Evolutionary conservation across 2,888 invertebrate species (phyloP), one percentile per base, ranked within the genome.

Genomic region (Tillus elongatus): DNA sequence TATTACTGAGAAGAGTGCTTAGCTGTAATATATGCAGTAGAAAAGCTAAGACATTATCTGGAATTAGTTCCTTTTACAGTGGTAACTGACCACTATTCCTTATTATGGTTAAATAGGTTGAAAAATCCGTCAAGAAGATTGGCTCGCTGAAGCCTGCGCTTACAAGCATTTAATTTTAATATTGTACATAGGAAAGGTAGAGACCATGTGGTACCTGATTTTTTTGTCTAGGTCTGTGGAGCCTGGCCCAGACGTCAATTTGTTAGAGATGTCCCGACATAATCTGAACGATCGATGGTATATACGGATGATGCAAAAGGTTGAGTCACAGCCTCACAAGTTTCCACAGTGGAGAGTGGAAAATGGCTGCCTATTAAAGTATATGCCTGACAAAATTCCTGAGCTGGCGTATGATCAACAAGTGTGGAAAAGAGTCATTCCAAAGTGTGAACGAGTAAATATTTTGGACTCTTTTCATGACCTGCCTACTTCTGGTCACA

Each of bases 111-210:
- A 6, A 13, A 31, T 4, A 14, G 15, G 9, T 6, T 37, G 4
- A 45, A 51, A 33, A 37, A 49, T 24, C 40, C 46, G 35, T 32
- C 40, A 13, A 45, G 44, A 4, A 19, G 44, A 8, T 15, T 50
- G 3, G 44, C 46, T 8, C 33, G 51, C 31, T 50, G 50, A 47
- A 37, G 37, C 10, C 15, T 50, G 4, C 38, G 39, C 4, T 30
- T 51, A 2, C 50, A 50, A 15, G 44, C 31, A 6, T 52, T 37
- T 33, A 39, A 44, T 33, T 52, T 45, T 35, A 28, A 44, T 2
- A 32, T 54, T 3, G 19, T 47, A 12, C 40, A 43, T 27, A 26
- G 45, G 6, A 41, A 37, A 11, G 45, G 43, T 1, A 39, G 33
- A 26, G 35, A 36, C 2, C 37, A 45, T 28, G 12, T 36, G 2